Conservation (phyloP, 1,140 invertebrate species). For the Acromyrmex echinatior region DNA sequence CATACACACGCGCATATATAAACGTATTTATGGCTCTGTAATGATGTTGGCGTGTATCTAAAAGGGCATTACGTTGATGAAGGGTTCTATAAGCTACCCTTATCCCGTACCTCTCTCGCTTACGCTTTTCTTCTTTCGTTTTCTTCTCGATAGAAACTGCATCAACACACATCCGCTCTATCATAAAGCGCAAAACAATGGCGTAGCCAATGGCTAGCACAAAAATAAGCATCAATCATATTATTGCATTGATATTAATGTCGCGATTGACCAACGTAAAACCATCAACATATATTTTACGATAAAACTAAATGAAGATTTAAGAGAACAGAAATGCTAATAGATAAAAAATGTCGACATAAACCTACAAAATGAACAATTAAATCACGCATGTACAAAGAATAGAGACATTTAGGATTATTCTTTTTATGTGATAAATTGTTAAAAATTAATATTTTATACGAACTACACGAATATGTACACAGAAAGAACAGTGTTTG, state of each 20-base stretch:
- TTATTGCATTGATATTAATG: slow-evolving; percentile 11
- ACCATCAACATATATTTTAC: not conserved
- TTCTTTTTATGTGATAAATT: too few relatives aligned
- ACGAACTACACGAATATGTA: not conserved
- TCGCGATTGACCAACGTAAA: not conserved
- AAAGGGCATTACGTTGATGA: slow-evolving; percentile 85
- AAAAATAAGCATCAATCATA: not conserved
- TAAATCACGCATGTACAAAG: too few relatives aligned
- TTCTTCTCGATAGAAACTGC: slow-evolving; percentile 34
- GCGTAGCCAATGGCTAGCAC: slow-evolving; percentile 31
- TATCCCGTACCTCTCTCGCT: slow-evolving; percentile 45
- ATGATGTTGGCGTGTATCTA: slow-evolving; percentile 81
- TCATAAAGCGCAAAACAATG: slow-evolving; percentile 42
- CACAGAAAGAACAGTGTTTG: not conserved
- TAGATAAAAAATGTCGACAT: not conserved
- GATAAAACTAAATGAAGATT: not conserved
- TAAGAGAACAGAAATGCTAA: not conserved
- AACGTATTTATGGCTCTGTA: slow-evolving; percentile 66
- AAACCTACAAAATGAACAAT: too few relatives aligned
- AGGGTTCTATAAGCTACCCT: slow-evolving; percentile 85
- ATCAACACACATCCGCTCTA: slow-evolving; percentile 12
- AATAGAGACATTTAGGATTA: too few relatives aligned
- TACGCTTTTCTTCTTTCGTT: slow-evolving; percentile 68
- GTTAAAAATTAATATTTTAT: too few relatives aligned
- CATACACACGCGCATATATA: slow-evolving; percentile 23